phyloP scores from a whole-genome alignment of 2,888 invertebrate species.

The Meiosimyza platycephala region DNA sequence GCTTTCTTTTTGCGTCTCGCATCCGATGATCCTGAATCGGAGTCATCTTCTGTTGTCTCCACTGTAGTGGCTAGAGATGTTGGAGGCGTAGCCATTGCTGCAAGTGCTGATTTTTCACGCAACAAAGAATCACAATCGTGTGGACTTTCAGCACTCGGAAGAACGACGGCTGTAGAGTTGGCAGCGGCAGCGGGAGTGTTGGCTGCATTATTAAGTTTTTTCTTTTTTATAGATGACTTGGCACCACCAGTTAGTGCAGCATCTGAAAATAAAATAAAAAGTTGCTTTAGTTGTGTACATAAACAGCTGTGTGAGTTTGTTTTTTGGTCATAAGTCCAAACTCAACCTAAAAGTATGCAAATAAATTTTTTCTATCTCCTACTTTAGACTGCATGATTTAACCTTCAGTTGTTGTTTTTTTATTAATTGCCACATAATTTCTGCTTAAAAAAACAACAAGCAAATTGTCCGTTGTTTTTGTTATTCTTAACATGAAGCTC shows the following conservation, averaged over 20 bases:
- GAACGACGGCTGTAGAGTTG: slow-evolving; percentile 43
- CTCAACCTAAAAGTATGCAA: too few species aligned
- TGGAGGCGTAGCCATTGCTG: slow-evolving; percentile 44
- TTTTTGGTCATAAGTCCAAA: too few species aligned
- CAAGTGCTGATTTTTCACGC: slow-evolving; percentile 55
- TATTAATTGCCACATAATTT: too few species aligned
- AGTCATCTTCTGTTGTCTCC: slow-evolving; percentile 69
- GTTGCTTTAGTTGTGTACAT: not conserved
- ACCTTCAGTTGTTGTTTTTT: too few species aligned
- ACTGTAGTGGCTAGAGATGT: slow-evolving; percentile 43
- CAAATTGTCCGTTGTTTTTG: too few species aligned
- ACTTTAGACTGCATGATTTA: too few species aligned
- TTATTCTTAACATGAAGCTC: too few species aligned
- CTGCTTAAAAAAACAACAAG: too few species aligned
- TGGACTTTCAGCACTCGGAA: slow-evolving; percentile 53
- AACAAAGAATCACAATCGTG: slow-evolving; percentile 58
- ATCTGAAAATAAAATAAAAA: slow-evolving; percentile 13
- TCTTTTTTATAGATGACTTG: slow-evolving; percentile 61
- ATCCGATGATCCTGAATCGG: slow-evolving; percentile 70
- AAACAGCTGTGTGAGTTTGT: too few species aligned
- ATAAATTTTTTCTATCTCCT: too few species aligned
- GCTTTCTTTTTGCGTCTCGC: slow-evolving; percentile 83
- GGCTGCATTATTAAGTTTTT: slow-evolving; percentile 51
- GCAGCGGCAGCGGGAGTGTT: slow-evolving; percentile 8
- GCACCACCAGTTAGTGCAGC: slow-evolving; percentile 37